phyloP scores from a whole-genome alignment of 2,113 vertebrate genomes.

The Gallinago paraguaiae region DNA sequence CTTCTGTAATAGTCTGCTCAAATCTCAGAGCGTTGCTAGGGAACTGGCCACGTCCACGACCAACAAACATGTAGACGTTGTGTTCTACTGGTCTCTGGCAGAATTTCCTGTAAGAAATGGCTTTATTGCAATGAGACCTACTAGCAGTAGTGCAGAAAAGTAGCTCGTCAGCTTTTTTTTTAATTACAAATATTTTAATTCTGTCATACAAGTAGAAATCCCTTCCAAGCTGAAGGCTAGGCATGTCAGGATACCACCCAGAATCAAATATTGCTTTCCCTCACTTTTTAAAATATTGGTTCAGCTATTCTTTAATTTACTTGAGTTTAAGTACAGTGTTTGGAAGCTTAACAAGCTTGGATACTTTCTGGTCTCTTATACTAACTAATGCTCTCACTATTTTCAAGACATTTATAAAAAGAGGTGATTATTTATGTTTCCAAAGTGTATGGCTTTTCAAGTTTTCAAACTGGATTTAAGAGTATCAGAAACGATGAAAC shows the following conservation, averaged over 20 bases:
- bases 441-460: not conserved
- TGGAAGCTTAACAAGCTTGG: constrained; percentile 4
- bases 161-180: not conserved
- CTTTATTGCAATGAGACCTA: constrained; percentile 9
- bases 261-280: not conserved
- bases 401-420: not conserved
- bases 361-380: not conserved
- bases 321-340: not conserved
- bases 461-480: not conserved
- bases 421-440: not conserved
- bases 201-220: constrained; percentile 8
- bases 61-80: not conserved
- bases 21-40: constrained; percentile 26
- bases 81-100: constrained; percentile 37
- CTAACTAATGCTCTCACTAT: not conserved
- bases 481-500: not conserved
- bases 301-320: constrained; percentile 39
- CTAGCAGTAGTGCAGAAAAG: not conserved
- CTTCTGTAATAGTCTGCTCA: constrained; percentile 19
- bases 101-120: not conserved
- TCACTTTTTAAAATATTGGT: not conserved
- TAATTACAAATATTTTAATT: constrained; percentile 29
- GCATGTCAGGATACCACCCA: not conserved
- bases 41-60: not conserved
- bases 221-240: not conserved